Conservation (phyloP, 2,797 vertebrate genomes). For the Coranthus polyacanthus region DNA sequence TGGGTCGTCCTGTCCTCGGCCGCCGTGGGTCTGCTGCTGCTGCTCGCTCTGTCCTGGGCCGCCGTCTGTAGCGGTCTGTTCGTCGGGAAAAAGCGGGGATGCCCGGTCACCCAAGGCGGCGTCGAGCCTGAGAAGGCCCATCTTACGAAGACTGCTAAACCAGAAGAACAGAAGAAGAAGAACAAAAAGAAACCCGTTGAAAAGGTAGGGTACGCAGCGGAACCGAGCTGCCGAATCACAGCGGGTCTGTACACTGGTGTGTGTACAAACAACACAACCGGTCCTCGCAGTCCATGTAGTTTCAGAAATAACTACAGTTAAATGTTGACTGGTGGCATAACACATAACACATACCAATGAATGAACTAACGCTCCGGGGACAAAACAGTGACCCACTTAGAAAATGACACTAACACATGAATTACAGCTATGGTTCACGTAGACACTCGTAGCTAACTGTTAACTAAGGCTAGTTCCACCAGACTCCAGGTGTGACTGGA, state of each 20-base stretch:
- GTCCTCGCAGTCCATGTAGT: no score
- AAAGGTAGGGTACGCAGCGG: conserved; percentile 75
- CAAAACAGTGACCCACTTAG: background rate
- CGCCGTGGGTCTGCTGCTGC: conserved; percentile 82
- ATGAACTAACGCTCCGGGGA: background rate
- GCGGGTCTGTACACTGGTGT: background rate
- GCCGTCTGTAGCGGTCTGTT: conserved; percentile 75
- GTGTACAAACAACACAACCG: background rate
- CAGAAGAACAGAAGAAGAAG: conserved; percentile 90
- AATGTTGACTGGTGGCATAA: no score
- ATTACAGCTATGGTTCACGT: background rate
- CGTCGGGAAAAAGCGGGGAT: conserved; percentile 72
- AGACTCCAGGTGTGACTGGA: no score
- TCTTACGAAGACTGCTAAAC: conserved; percentile 62
- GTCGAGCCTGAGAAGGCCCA: conserved; percentile 62
- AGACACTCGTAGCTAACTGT: no score
- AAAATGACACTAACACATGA: background rate
- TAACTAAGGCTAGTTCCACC: no score
- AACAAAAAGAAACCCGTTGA: conserved; percentile 89
- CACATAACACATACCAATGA: background rate
- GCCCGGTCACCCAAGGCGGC: conserved; percentile 41
- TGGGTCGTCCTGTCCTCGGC: conserved; percentile 88
- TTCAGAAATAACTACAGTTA: no score
- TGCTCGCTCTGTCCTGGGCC: conserved; percentile 80
- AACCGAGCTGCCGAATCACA: background rate